Evolutionary conservation across 2,888 invertebrate species (phyloP), one percentile per base, ranked within the genome.

Genomic region (Agrotis clavis): DNA sequence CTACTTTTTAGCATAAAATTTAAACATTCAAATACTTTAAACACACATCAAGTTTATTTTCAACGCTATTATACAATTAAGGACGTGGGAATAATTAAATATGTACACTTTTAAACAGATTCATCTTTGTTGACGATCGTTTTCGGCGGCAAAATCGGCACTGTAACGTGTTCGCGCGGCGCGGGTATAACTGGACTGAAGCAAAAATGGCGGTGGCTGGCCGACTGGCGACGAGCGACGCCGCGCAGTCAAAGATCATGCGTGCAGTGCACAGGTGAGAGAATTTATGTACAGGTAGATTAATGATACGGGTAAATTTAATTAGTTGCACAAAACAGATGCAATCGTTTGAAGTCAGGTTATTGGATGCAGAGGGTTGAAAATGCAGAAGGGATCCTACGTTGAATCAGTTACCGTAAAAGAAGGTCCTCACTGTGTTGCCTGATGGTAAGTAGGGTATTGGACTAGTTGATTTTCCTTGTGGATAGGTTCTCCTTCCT

Each of bases 131-230:
- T 89, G 86, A 89, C 93, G 93, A 92, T 91, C 90, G 89, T 89
- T 82, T 85, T 87, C 74, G 83, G 77, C 81, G 81, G 81, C 68
- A 81, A 67, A 83, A 63, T 82, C 83, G 67, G 50, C 84, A 71
- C 74, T 80, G 69, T 87, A 80, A 91, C 94, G 90, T 87, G 65
- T 85, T n/a, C 74, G 11, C 87, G 56, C 84, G 30, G 71, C 86
- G 82, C 88, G 88, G 81, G 83, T 90, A 80, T 91, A 93, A 92
- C 94, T 92, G 92, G 93, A 95, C 95, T 95, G 92, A 89, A 61
- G 84, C 85, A 90, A 91, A 92, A 92, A 93, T 94, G 94, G 92
- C 93, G 92, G 86, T 71, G 59, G 86, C 62, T 77, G 80, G 85
- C 79, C 82, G 79, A 65, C 84, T 79, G 79, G 68, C 71, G 78